These are phyloP conservation scores for Calycopis cecrops DNA, from an alignment of 1,140 invertebrate species.

Conservation along the genomic window DNA sequence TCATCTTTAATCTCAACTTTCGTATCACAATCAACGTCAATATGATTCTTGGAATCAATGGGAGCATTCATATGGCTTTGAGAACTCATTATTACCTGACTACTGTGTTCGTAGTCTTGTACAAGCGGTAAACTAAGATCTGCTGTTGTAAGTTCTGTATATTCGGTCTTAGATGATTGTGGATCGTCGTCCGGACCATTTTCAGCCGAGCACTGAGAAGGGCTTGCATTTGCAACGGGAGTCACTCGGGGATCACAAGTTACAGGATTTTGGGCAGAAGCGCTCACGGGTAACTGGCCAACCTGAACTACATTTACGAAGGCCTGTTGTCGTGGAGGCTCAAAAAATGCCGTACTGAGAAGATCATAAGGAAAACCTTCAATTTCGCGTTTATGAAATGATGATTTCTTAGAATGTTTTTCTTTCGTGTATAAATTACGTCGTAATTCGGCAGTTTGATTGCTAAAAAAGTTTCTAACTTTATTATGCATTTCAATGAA, in stretches of 20 bases:
- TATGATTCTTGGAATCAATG: neutral
- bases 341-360: constrained; percentile 47
- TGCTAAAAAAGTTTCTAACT: constrained; percentile 52
- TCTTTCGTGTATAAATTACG: constrained; percentile 34
- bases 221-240: constrained; percentile 59
- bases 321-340: constrained; percentile 34
- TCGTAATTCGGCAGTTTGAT: constrained; percentile 42
- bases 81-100: constrained; percentile 25
- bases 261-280: constrained; percentile 64
- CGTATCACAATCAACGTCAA: constrained; percentile 7
- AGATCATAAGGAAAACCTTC: constrained; percentile 40
- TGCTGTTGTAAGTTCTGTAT: constrained; percentile 65
- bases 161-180: constrained; percentile 52
- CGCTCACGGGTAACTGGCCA: constrained; percentile 66
- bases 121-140: constrained; percentile 51
- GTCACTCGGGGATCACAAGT: constrained; percentile 65
- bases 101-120: constrained; percentile 43
- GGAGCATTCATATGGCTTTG: constrained; percentile 6
- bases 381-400: constrained; percentile 16
- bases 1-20: constrained; percentile 47
- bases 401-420: constrained; percentile 25
- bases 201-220: constrained; percentile 58
- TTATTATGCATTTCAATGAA: constrained; percentile 50
- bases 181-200: constrained; percentile 49
- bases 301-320: constrained; percentile 69